Percentiles rank a stretch among this genome's conserved stretches.
Conservation (phyloP, 2,888 invertebrate species). For the Hofmannophila pseudospretella region DNA sequence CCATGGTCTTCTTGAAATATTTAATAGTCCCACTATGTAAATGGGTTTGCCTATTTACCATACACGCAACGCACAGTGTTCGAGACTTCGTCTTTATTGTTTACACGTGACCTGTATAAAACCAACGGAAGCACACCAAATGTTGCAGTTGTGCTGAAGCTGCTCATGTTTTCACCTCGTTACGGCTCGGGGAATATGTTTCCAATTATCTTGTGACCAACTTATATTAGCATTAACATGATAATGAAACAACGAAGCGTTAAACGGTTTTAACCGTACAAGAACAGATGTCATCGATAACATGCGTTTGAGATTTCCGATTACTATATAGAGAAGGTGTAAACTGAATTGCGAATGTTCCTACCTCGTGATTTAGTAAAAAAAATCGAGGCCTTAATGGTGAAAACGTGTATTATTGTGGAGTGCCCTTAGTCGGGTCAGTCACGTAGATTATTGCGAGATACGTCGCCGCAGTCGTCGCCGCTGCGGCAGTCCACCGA, state of each 20-base stretch:
- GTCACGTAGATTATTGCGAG: slow-evolving; percentile 43
- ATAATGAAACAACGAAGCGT: slow-evolving; percentile 40
- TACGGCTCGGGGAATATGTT: slow-evolving; percentile 8
- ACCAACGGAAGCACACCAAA: slow-evolving; percentile 28
- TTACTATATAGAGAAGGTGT: slow-evolving; percentile 18
- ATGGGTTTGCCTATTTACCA: slow-evolving; percentile 25
- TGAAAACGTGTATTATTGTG: slow-evolving; percentile 39
- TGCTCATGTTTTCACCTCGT: slow-evolving; percentile 17
- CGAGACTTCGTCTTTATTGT: slow-evolving; percentile 34
- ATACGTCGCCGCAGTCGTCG: slow-evolving; percentile 24
- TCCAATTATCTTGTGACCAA: slow-evolving; percentile 29
- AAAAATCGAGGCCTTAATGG: slow-evolving; percentile 42
- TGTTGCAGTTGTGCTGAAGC: slow-evolving; percentile 34
- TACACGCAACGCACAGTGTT: slow-evolving; percentile 23
- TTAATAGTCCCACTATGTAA: slow-evolving; percentile 25
- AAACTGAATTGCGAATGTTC: slow-evolving; percentile 23
- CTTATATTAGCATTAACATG: slow-evolving; percentile 29
- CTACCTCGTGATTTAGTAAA: slow-evolving; percentile 32
- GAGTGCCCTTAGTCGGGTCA: slow-evolving; percentile 39
- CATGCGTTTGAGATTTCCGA: slow-evolving; percentile 19
- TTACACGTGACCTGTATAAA: slow-evolving; percentile 49
- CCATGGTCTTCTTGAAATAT: slow-evolving; percentile 15
- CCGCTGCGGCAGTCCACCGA: slow-evolving; percentile 16
- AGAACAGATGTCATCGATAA: slow-evolving; percentile 22
- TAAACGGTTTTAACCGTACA: slow-evolving; percentile 23